Percentiles rank a stretch among this genome's conserved stretches.
Conservation (phyloP, 1,140 invertebrate species). For the Aethina tumida region DNA sequence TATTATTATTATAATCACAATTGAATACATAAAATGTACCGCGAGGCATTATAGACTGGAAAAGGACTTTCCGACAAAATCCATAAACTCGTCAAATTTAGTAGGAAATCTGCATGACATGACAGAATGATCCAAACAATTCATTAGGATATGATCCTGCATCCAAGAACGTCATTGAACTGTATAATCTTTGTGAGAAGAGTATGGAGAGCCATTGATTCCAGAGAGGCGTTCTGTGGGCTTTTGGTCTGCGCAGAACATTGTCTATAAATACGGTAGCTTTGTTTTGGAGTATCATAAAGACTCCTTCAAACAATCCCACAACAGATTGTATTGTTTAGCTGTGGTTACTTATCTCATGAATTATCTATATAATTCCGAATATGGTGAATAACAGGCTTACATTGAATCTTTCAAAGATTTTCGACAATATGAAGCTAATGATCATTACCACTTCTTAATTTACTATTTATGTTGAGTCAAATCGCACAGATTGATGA, state of each 20-base stretch:
- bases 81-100: conserved; percentile 65
- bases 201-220: conserved; percentile 59
- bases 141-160: conserved; percentile 9
- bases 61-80: no score
- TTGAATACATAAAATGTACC: no score
- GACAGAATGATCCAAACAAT: conserved; percentile 36
- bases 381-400: conserved; percentile 9
- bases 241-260: conserved; percentile 61
- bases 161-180: conserved; percentile 43
- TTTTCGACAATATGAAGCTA: conserved; percentile 21
- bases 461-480: conserved; percentile 30
- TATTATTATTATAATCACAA: no score
- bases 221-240: conserved; percentile 47
- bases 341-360: conserved; percentile 81
- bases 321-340: conserved; percentile 81
- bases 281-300: conserved; percentile 69
- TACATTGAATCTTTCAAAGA: conserved; percentile 2
- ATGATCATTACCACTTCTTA: conserved; percentile 39
- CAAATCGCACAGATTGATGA: conserved; percentile 32
- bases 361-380: conserved; percentile 48
- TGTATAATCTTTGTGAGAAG: conserved; percentile 58
- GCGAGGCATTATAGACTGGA: no score
- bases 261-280: conserved; percentile 69
- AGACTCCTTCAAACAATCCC: conserved; percentile 70
- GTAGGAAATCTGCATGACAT: conserved; percentile 72